phyloP scores from a whole-genome alignment of 2,113 vertebrate species.

The Thamnaconus septentrionalis region DNA sequence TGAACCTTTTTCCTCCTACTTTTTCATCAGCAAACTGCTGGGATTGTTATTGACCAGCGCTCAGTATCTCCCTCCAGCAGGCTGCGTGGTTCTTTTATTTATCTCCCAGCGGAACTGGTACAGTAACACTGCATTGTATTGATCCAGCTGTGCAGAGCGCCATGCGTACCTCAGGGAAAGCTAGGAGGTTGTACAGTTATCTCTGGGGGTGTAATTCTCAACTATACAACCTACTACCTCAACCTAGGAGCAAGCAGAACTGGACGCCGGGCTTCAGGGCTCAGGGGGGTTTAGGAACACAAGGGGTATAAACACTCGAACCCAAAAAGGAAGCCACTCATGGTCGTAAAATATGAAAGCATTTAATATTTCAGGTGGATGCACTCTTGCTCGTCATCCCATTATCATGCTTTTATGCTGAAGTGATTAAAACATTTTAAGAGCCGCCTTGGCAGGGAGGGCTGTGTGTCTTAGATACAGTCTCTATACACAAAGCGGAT shows the following conservation, averaged over 20 bases:
- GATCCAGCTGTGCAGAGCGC: conserved; percentile 46
- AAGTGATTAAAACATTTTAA: conserved; percentile 4
- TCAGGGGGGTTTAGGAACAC: neutral
- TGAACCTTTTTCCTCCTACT: conserved; percentile 1
- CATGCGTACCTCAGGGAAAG: conserved; percentile 89
- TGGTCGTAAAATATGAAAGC: neutral
- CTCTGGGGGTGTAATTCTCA: conserved; percentile 92
- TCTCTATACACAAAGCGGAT: conserved; percentile 28
- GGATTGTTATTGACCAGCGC: conserved; percentile 5
- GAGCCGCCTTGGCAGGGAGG: conserved; percentile 5
- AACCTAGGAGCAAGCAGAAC: conserved; percentile 85
- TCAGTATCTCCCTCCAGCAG: neutral
- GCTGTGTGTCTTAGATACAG: conserved; percentile 26
- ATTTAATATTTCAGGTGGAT: neutral
- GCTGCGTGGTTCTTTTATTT: neutral
- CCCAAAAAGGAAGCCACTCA: neutral
- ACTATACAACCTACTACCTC: conserved; percentile 99
- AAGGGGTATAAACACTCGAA: neutral
- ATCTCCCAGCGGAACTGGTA: neutral
- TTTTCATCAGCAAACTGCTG: conserved; percentile 28
- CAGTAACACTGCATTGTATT: conserved; percentile 12
- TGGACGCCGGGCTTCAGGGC: conserved; percentile 12
- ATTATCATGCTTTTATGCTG: neutral
- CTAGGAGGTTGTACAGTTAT: conserved; percentile 98
- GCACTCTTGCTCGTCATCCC: neutral